A percentile compares a stretch with the other conserved stretches of the same genome.
Evolutionary conservation across 2,797 vertebrate species (phyloP).

Genomic region (Hozukius guyotensis): DNA sequence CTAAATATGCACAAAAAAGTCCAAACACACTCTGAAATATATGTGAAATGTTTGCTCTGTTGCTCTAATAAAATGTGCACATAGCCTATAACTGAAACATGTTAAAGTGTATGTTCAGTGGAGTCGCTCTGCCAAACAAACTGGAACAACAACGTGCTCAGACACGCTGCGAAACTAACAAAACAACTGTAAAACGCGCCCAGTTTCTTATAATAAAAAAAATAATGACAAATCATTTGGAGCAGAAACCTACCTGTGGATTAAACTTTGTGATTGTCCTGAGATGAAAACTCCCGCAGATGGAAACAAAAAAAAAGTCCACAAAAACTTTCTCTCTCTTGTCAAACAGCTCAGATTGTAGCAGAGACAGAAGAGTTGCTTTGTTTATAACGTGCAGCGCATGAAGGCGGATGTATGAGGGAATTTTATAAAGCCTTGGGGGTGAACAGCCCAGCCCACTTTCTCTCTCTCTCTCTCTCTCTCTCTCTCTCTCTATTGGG

Average conservation of each 20-base stretch:
- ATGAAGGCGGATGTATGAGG: slow-evolving; percentile 71
- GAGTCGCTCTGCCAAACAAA: background rate
- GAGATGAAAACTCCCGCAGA: slow-evolving; percentile 9
- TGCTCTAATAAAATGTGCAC: background rate
- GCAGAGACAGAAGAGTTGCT: slow-evolving; percentile 25
- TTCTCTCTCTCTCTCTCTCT: slow-evolving; percentile 3
- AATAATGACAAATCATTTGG: background rate
- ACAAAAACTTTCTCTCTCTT: slow-evolving; percentile 6
- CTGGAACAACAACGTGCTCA: slow-evolving; percentile 1
- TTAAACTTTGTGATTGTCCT: slow-evolving; percentile 63
- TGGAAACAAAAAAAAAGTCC: slow-evolving; percentile 33
- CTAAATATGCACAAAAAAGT: background rate
- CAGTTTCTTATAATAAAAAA: background rate
- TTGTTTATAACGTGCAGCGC: slow-evolving; percentile 74
- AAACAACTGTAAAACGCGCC: background rate
- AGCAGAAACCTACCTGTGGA: slow-evolving; percentile 57
- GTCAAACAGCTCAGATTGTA: background rate
- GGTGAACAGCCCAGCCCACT: slow-evolving; percentile 73
- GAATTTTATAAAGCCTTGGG: slow-evolving; percentile 80
- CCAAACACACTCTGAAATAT: background rate
- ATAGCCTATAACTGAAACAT: background rate
- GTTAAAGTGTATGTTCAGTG: background rate
- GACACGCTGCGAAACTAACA: background rate
- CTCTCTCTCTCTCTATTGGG: slow-evolving; percentile 70
- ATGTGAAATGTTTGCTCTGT: background rate